Percentiles rank a stretch among this genome's conserved stretches.
Conservation (phyloP, 2,888 invertebrate species). For the Cryptocheilus praepositus region DNA sequence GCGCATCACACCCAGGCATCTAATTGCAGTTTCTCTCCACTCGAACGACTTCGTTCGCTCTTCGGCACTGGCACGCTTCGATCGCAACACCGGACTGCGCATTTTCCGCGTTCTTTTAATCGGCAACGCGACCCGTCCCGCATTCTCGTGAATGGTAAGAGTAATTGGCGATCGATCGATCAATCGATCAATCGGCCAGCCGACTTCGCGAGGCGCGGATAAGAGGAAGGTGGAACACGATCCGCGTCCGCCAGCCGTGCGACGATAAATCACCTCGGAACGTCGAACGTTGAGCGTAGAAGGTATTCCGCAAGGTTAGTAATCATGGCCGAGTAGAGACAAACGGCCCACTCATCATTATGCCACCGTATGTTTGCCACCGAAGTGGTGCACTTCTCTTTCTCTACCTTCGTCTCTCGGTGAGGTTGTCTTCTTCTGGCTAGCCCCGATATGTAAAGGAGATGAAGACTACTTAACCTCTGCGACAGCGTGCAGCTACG, state of each 20-base stretch:
- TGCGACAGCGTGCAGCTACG: too few relatives aligned
- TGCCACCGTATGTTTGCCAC: constrained; percentile 44
- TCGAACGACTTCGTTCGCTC: too few relatives aligned
- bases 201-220: constrained; percentile 10
- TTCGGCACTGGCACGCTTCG: too few relatives aligned
- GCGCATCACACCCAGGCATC: too few relatives aligned
- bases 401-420: background rate
- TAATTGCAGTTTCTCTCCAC: too few relatives aligned
- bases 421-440: background rate
- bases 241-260: constrained; percentile 18
- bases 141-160: too few relatives aligned
- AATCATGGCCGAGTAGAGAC: constrained; percentile 43
- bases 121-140: too few relatives aligned
- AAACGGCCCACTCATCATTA: constrained; percentile 50
- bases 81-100: too few relatives aligned
- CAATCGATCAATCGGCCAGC: constrained; percentile 12
- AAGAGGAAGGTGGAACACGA: constrained; percentile 9
- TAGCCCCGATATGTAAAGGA: too few relatives aligned
- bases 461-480: too few relatives aligned
- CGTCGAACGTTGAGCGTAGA: constrained; percentile 35
- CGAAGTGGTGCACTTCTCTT: constrained; percentile 35
- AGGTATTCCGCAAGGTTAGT: constrained; percentile 39
- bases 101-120: too few relatives aligned
- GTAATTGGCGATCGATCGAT: constrained; percentile 3
- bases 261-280: constrained; percentile 45